Conservation (phyloP, 2,797 vertebrate species). For the Dermochelys coriacea region DNA sequence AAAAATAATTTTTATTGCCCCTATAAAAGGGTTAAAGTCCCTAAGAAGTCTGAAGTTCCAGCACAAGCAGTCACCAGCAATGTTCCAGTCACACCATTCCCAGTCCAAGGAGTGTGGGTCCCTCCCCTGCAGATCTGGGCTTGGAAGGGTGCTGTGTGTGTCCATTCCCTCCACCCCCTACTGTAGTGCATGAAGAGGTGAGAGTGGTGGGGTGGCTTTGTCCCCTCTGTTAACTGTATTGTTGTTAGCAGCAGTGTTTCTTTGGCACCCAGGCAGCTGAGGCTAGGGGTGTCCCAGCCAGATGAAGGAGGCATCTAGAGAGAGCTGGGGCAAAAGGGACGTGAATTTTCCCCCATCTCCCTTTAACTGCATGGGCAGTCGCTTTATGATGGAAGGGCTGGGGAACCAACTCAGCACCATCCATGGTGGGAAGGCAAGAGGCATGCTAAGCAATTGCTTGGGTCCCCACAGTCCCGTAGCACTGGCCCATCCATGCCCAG, state of each 20-base stretch:
- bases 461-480: background rate
- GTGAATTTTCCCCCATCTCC: constrained; percentile 55
- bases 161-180: too few species aligned
- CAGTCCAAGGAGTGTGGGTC: background rate
- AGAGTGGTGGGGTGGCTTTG: background rate
- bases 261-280: background rate
- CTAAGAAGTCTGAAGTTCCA: constrained; percentile 33
- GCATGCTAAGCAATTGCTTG: constrained; percentile 32
- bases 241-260: background rate
- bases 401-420: constrained; percentile 64
- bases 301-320: constrained; percentile 61
- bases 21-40: constrained; percentile 30
- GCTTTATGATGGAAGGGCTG: constrained; percentile 58
- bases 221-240: background rate
- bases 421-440: constrained; percentile 54
- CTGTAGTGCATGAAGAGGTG: background rate
- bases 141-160: background rate
- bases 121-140: background rate
- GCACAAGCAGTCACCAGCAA: background rate
- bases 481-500: background rate
- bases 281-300: background rate
- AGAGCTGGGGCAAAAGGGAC: background rate
- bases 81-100: background rate
- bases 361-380: constrained; percentile 51
- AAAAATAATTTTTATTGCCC: constrained; percentile 65